A percentile compares a stretch with the other conserved stretches of the same genome.
Conservation (phyloP, 1,140 invertebrate genomes). For the Tetramorium simillimum region DNA sequence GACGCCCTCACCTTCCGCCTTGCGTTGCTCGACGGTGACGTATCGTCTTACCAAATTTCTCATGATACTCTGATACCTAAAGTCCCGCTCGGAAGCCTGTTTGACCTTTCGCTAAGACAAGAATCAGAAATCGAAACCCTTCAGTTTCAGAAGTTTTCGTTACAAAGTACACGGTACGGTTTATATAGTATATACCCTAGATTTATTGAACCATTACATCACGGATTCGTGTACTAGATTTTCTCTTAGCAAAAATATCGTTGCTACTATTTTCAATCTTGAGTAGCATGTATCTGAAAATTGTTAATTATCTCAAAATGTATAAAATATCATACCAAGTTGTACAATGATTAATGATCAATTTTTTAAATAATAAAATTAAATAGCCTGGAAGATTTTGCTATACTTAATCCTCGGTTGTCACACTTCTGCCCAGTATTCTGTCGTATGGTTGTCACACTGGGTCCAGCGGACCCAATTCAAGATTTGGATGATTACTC, state of each 20-base stretch:
- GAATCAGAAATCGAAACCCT: constrained; percentile 36
- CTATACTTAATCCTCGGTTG: no score
- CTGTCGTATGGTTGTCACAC: no score
- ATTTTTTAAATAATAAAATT: not conserved
- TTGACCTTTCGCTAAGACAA: constrained; percentile 92
- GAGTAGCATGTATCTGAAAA: not conserved
- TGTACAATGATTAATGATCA: not conserved
- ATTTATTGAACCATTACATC: not conserved
- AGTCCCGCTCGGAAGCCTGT: constrained; percentile 95
- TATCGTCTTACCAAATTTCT: constrained; percentile 97
- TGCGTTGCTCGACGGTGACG: constrained; percentile 97
- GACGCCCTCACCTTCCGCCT: constrained; percentile 97
- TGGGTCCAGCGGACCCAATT: no score
- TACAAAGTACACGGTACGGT: not conserved
- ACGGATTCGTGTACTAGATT: not conserved
- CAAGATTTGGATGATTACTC: no score
- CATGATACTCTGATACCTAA: constrained; percentile 97
- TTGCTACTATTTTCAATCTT: not conserved
- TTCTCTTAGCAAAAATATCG: constrained; percentile 69
- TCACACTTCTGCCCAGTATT: no score
- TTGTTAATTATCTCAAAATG: not conserved
- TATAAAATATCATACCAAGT: not conserved
- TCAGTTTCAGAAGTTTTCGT: not conserved
- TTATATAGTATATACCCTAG: not conserved
- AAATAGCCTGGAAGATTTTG: not conserved